Conservation (phyloP, 2,797 vertebrate species). For the Betta splendens region DNA sequence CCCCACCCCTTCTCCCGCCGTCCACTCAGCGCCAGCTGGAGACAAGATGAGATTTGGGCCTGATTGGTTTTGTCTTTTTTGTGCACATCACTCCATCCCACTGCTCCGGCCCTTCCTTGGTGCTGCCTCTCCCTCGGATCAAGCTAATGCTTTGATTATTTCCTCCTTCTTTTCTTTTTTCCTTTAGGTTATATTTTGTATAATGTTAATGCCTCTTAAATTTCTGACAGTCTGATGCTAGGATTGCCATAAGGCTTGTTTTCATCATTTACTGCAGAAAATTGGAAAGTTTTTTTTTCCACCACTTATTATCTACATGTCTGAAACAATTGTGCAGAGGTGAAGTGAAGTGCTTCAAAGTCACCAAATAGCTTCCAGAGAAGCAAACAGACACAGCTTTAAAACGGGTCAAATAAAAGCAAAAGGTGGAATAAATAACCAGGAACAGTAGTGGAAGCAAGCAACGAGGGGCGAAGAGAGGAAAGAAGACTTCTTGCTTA, state of each 20-base stretch:
- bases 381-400: slow-evolving; percentile 26
- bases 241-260: not conserved
- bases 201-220: slow-evolving; percentile 1
- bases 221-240: not conserved
- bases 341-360: not conserved
- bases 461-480: slow-evolving; percentile 5
- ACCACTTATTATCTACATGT: slow-evolving; percentile 23
- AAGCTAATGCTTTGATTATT: slow-evolving; percentile 30
- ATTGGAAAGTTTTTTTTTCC: slow-evolving; percentile 19
- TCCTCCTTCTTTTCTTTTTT: not conserved
- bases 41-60: slow-evolving; percentile 71
- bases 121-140: not conserved
- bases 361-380: slow-evolving; percentile 5
- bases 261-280: slow-evolving; percentile 22
- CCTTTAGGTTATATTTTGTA: slow-evolving; percentile 1
- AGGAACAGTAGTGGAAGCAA: slow-evolving; percentile 5
- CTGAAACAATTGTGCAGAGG: slow-evolving; percentile 15
- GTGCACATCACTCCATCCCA: slow-evolving; percentile 27
- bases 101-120: slow-evolving; percentile 12
- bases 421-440: not conserved
- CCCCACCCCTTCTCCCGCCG: slow-evolving; percentile 36
- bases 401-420: slow-evolving; percentile 6
- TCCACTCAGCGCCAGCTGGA: slow-evolving; percentile 69
- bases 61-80: slow-evolving; percentile 68
- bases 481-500: slow-evolving; percentile 8